phyloP scores from a whole-genome alignment of 2,797 vertebrate species.

The Zalophus californianus region DNA sequence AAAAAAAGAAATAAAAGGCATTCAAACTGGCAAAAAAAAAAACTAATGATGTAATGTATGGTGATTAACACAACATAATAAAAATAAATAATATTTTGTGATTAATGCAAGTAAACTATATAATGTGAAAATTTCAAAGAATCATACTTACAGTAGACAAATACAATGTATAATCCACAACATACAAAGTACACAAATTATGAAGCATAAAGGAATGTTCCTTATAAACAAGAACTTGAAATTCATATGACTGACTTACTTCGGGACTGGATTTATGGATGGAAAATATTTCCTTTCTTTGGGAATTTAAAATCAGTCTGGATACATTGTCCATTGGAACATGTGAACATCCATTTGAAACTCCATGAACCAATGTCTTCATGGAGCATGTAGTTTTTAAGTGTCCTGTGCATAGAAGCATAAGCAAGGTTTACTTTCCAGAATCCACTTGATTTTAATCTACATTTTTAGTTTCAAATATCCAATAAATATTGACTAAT shows the following conservation, averaged over 20 bases:
- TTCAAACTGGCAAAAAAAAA: no score
- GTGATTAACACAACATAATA: no score
- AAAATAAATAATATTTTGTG: background rate
- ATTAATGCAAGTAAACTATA: background rate
- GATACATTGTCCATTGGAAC: background rate
- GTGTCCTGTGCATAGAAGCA: background rate
- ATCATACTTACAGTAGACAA: background rate
- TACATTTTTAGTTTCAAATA: background rate
- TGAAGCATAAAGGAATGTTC: background rate
- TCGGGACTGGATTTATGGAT: background rate
- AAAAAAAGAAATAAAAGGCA: no score
- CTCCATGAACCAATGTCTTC: background rate
- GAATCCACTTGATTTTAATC: background rate
- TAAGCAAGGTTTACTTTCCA: background rate
- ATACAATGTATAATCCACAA: background rate
- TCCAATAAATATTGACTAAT: background rate
- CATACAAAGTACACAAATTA: background rate
- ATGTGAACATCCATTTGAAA: background rate
- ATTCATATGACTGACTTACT: background rate
- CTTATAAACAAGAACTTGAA: background rate
- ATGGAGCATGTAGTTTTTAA: background rate
- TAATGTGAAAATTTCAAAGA: background rate
- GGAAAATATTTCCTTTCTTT: background rate
- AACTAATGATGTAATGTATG: no score
- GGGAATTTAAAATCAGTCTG: background rate